A percentile compares a stretch with the other conserved stretches of the same genome.
Conservation (phyloP, 2,888 invertebrate genomes). For the Cerastoderma edule region DNA sequence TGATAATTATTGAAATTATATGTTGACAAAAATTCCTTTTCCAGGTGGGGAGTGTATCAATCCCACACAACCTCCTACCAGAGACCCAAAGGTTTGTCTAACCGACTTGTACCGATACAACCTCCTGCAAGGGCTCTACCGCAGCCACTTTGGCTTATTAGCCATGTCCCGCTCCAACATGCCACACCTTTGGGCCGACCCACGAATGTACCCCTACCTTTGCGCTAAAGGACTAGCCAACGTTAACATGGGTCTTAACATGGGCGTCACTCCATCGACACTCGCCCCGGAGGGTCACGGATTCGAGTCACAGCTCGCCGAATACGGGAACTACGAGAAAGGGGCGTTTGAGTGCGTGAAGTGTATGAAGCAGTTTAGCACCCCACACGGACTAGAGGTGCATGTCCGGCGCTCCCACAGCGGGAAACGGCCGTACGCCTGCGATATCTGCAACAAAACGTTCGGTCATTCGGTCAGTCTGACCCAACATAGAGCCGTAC, state of each 20-base stretch:
- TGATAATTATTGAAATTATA: too few species aligned
- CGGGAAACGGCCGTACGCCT: constrained; percentile 97
- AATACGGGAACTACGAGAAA: constrained; percentile 47
- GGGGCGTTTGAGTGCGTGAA: constrained; percentile 83
- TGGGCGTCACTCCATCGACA: constrained; percentile 2
- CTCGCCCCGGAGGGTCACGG: constrained; percentile 34
- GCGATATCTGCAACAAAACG: constrained; percentile 98
- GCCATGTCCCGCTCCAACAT: constrained; percentile 59
- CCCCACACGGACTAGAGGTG: constrained; percentile 98
- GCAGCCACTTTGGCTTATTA: constrained; percentile 62
- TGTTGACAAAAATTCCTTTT: too few species aligned
- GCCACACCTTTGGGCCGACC: constrained; percentile 63
- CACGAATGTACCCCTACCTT: constrained; percentile 65
- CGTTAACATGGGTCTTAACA: constrained; percentile 37
- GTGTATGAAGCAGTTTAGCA: constrained; percentile 99
- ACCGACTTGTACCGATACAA: constrained; percentile 72
- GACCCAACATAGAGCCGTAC: constrained; percentile 94
- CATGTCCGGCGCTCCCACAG: constrained; percentile 95
- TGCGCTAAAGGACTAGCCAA: constrained; percentile 57
- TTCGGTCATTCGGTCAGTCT: constrained; percentile 97
- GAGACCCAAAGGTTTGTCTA: constrained; percentile 47
- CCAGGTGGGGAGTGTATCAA: constrained; percentile 33
- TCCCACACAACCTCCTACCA: too few species aligned
- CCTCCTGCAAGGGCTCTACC: constrained; percentile 65
- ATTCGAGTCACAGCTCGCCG: constrained; percentile 30